phyloP scores from a whole-genome alignment of 2,113 vertebrate species.

The Plectropomus leopardus region DNA sequence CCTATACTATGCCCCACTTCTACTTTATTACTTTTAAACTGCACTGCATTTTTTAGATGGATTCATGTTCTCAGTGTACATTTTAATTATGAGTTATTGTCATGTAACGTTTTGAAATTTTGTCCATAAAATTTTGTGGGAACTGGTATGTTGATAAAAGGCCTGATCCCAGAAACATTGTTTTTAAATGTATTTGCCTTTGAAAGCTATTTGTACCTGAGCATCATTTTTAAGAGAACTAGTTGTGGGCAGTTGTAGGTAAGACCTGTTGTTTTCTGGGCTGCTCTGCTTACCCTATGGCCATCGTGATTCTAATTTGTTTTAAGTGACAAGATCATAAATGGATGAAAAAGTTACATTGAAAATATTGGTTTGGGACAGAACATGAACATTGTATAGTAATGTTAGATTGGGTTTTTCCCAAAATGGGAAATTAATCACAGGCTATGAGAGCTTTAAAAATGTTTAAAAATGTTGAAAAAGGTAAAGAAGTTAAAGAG shows the following conservation, averaged over 20 bases:
- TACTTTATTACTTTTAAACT: too few species aligned
- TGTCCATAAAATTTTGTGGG: too few species aligned
- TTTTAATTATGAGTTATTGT: too few species aligned
- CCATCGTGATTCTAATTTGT: neutral
- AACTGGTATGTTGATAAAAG: neutral
- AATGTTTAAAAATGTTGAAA: constrained; percentile 6
- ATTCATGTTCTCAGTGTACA: too few species aligned
- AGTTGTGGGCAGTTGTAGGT: too few species aligned
- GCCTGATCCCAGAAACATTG: neutral
- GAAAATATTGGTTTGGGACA: neutral
- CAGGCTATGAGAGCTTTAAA: neutral
- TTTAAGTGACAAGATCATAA: neutral
- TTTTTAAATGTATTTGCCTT: neutral
- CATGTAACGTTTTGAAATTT: too few species aligned
- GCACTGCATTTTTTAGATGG: too few species aligned
- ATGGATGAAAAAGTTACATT: neutral
- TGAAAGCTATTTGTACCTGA: neutral
- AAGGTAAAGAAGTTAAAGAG: neutral
- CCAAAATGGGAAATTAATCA: neutral
- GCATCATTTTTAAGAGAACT: neutral
- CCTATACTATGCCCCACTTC: too few species aligned
- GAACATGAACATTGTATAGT: neutral
- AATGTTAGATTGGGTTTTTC: neutral
- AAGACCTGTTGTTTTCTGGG: too few species aligned
- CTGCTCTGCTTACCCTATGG: neutral